phyloP scores from a whole-genome alignment of 2,113 vertebrate species.

The Poeciliopsis turrubarensis region DNA sequence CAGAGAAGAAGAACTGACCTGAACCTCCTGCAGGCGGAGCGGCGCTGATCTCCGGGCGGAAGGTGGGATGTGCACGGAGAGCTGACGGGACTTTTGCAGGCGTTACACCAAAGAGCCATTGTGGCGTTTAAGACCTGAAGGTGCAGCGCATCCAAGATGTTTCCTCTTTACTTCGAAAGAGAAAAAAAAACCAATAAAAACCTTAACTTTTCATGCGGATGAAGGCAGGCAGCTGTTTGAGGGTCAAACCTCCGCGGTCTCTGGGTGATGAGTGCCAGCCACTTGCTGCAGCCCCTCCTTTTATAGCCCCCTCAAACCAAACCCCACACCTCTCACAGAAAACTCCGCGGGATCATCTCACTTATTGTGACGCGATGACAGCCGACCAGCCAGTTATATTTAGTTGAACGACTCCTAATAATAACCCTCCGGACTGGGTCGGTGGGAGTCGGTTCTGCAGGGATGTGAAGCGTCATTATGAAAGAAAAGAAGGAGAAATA shows the following conservation, averaged over 20 bases:
- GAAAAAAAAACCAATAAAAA: not conserved
- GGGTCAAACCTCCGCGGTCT: constrained; percentile 36
- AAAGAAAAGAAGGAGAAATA: too few relatives aligned
- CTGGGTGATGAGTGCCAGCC: constrained; percentile 52
- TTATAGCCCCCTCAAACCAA: constrained; percentile 69
- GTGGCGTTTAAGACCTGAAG: not conserved
- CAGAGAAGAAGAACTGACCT: constrained; percentile 70
- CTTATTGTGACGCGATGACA: constrained; percentile 76
- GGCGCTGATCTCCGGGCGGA: constrained; percentile 19
- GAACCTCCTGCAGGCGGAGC: constrained; percentile 61
- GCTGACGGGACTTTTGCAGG: constrained; percentile 71
- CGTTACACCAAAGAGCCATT: constrained; percentile 82
- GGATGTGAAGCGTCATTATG: not conserved
- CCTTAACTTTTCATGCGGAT: not conserved
- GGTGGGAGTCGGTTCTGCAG: not conserved
- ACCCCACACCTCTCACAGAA: constrained; percentile 59
- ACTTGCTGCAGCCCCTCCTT: constrained; percentile 64
- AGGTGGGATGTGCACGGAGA: constrained; percentile 48
- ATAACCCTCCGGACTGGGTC: constrained; percentile 61
- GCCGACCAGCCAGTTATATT: constrained; percentile 75
- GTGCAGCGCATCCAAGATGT: not conserved
- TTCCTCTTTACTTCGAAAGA: constrained; percentile 6
- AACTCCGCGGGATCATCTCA: constrained; percentile 55
- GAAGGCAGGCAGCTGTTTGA: not conserved
- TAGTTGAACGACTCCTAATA: constrained; percentile 72